phyloP scores from a whole-genome alignment of 30 jellyfish, hydroid and myxozoan genomes.

The Hydractinia symbiolongicarpus region DNA sequence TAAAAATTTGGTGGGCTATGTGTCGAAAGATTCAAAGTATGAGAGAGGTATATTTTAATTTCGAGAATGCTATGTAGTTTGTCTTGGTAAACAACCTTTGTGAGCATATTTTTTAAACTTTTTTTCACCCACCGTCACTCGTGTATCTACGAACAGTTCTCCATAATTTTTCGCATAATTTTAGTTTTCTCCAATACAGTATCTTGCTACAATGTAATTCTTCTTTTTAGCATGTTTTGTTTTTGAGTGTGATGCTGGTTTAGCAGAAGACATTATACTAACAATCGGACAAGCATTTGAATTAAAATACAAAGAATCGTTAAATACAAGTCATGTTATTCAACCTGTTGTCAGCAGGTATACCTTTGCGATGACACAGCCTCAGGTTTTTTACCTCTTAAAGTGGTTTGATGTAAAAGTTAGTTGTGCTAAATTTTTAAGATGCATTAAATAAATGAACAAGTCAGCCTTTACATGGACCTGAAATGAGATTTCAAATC shows the following conservation, averaged over 20 bases:
- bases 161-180: background rate
- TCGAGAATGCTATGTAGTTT: too few species aligned
- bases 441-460: too few species aligned
- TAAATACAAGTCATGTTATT: constrained; percentile 41
- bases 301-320: constrained; percentile 66
- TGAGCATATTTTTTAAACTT: too few species aligned
- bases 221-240: constrained; percentile 74
- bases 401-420: too few species aligned
- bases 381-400: too few species aligned
- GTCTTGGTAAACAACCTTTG: too few species aligned
- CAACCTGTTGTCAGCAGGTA: constrained; percentile 49
- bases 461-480: too few species aligned
- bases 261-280: constrained; percentile 54
- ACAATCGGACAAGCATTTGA: constrained; percentile 98
- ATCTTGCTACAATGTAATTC: background rate
- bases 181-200: background rate
- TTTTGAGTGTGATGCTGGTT: constrained; percentile 57
- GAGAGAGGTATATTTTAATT: constrained; percentile 64
- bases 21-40: constrained; percentile 61
- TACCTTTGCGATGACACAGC: too few species aligned
- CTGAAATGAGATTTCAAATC: too few species aligned
- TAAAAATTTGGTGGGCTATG: constrained; percentile 60
- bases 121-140: too few species aligned
- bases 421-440: too few species aligned
- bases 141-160: background rate